Base-by-base conservation (phyloP, 1,140 invertebrate genomes). In the Nylanderia fulva region DNA sequence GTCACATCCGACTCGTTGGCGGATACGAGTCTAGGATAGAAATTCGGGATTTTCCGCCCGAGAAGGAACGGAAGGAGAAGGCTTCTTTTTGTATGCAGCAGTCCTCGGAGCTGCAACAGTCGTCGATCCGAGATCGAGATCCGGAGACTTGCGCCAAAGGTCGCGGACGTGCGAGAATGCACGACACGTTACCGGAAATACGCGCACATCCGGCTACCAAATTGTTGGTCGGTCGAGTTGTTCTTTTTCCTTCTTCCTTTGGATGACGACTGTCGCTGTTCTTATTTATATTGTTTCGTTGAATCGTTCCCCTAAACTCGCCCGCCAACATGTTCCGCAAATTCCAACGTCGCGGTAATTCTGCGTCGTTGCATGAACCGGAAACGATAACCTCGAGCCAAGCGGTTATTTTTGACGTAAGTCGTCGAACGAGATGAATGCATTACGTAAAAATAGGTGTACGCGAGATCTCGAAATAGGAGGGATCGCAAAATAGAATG, bases 81-180 rank as follows among this genome's bases (percentile, higher is more conserved):
- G 29, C 29, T 45, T 13, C 33, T 80, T 80, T 71, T 58, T 56
- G 77, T 71, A 71, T 71, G 77, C 77, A 56, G 64, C 64, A 15
- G 64, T 9, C 11, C 29, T 39, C 21, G 48, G 24, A 69, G 33
- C 21, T 27, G 45, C 45, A 24, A 48, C 48, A 24, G 4, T 6
- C 3, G 66, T 29, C 42, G 36, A 66, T 79, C 33, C 29, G 36
- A 71, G 21, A 21, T 76, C 74, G 58, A 63, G n/a, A 42, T 63
- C 27, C 36, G 45, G 63, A 54, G 18, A 71, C 11, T 7, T 66
- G 9, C 33, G 52, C 13, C 24, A 80, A 82, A 82, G 77, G 36
- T 82, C 77, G 77, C 69, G 52, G 39, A 82, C 77, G 77, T 82
- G 77, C 52, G 66, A 27, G 77, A 72, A 82, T 79, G 75, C 75